A percentile compares a stretch with the other conserved stretches of the same genome.
phyloP scores from a whole-genome alignment of 2,888 invertebrate species.

The Drosophila macrothrix region DNA sequence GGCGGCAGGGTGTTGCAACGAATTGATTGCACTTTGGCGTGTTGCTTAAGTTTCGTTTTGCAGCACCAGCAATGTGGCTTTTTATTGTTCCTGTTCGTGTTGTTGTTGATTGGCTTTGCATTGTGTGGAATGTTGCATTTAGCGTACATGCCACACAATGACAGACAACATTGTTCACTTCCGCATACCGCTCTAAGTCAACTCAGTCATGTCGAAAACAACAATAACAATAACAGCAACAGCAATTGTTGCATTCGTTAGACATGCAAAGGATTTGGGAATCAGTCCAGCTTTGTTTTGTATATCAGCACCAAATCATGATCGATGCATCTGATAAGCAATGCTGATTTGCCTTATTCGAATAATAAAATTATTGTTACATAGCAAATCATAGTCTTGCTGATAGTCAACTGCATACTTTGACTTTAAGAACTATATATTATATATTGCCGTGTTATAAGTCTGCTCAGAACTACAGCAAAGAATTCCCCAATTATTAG shows the following conservation, averaged over 20 bases:
- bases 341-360: neutral
- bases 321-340: neutral
- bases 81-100: slow-evolving; percentile 11
- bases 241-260: slow-evolving; percentile 6
- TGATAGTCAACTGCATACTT: no score
- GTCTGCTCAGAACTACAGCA: neutral
- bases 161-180: slow-evolving; percentile 41
- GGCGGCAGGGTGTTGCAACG: slow-evolving; percentile 25
- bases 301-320: neutral
- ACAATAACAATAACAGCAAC: slow-evolving; percentile 9
- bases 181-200: slow-evolving; percentile 58
- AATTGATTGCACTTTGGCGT: slow-evolving; percentile 67
- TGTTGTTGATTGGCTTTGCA: slow-evolving; percentile 37
- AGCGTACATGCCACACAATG: slow-evolving; percentile 43
- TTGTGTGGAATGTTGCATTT: slow-evolving; percentile 62
- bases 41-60: slow-evolving; percentile 37
- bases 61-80: slow-evolving; percentile 22
- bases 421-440: no score
- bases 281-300: neutral
- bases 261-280: slow-evolving; percentile 18
- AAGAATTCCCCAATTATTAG: neutral
- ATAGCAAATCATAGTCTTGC: no score
- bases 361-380: no score
- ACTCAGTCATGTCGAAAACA: slow-evolving; percentile 50
- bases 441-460: neutral